Base-by-base conservation (phyloP, 2,797 vertebrate species). In the Peromyscus aztecus region DNA sequence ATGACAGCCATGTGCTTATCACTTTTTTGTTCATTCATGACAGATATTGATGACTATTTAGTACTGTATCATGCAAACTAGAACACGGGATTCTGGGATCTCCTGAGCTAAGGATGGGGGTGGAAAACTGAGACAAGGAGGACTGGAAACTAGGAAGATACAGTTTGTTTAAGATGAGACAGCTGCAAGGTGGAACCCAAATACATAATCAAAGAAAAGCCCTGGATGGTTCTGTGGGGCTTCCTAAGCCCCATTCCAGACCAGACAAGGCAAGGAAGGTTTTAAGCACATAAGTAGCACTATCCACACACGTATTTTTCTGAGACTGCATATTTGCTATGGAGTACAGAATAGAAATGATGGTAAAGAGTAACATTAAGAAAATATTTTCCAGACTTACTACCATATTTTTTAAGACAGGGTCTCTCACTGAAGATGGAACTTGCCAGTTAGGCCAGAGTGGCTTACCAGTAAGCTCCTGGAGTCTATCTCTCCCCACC, bases 1-100 rank as follows among this genome's bases (percentile, higher is more conserved):
- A 27, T 0, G 49, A 34, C 27, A 90, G 27, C 55, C 24, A 8
- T 0, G 9, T 40, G 19, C 11, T n/a, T 2, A 3, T 78, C 6
- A 9, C 11, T 40, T 43, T 29, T 8, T 3, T 65, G 75, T 13
- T 83, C 52, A 55, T 83, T 17, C 10, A 49, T 59, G 23, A 69
- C 6, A 37, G 85, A 69, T 4, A 4, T 27, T 49, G 43, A 31
- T 34, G 40, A 75, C 17, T 12, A 81, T 12, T 31, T 34, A 31
- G 17, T 14, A 61, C 52, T 0, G 2, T 1, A 9, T 67, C 12
- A 37, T n/a, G 27, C 9, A 69, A 85, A 69, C 46, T 4, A 27
- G 80, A 52, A 19, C 23, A n/a, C 46, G 29, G 61, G 37, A 10
- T 23, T 0, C 13, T 7, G 34, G 49, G 19, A 43, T 43, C 76